A percentile compares a stretch with the other conserved stretches of the same genome.
Conservation (phyloP, 2,888 invertebrate genomes). For the Dilophus febrilis region DNA sequence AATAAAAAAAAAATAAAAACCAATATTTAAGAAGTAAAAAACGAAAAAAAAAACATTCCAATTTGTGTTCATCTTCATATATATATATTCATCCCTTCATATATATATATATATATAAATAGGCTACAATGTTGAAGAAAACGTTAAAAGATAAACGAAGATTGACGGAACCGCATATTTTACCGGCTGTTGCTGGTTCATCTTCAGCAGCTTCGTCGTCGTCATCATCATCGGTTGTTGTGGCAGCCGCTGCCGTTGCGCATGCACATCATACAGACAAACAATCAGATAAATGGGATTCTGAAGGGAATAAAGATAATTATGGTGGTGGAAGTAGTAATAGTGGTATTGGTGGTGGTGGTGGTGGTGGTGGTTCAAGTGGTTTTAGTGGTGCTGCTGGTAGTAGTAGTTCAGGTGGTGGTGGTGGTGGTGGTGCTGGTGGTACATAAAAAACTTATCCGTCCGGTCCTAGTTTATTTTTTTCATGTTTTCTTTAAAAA, state of each 20-base stretch:
- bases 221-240: constrained; percentile 18
- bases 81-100: too few relatives aligned
- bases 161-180: constrained; percentile 66
- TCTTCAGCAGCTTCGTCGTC: constrained; percentile 19
- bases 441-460: constrained; percentile 27
- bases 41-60: too few relatives aligned
- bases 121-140: constrained; percentile 99
- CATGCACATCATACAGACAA: too few relatives aligned
- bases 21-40: too few relatives aligned
- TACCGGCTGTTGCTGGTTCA: constrained; percentile 27
- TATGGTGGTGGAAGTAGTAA: too few relatives aligned
- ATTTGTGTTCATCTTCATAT: too few relatives aligned
- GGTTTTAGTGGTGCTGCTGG: too few relatives aligned
- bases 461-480: constrained; percentile 31
- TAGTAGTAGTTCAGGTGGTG: too few relatives aligned
- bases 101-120: constrained; percentile 16
- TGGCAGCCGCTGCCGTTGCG: too few relatives aligned
- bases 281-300: constrained; percentile 40
- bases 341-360: too few relatives aligned
- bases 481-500: constrained; percentile 29
- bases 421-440: too few relatives aligned
- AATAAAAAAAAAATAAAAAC: background rate
- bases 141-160: constrained; percentile 87
- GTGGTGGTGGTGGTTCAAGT: too few relatives aligned
- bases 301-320: constrained; percentile 26